A percentile compares a stretch with the other conserved stretches of the same genome.
These are phyloP conservation scores for Characodon lateralis DNA, from an alignment of 2,797 vertebrate genomes.

Conservation along the genomic window DNA sequence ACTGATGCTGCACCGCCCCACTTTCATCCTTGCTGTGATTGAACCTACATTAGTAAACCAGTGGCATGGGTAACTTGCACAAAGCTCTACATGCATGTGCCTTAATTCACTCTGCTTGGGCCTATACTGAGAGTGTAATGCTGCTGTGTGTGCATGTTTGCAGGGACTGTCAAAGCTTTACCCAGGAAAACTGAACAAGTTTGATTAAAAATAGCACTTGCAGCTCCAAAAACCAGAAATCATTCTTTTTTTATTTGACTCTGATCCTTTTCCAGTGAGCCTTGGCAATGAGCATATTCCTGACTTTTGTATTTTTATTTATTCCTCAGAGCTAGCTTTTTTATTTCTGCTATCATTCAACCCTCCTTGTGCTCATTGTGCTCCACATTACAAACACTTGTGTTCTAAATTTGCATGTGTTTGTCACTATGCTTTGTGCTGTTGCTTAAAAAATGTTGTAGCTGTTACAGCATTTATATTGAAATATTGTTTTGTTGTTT, in stretches of 20 bases:
- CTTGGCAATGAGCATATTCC: conserved; percentile 12
- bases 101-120: not conserved
- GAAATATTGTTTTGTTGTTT: not conserved
- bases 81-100: conserved; percentile 4
- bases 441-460: conserved; percentile 7
- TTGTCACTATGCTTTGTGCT: not conserved
- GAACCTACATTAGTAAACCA: conserved; percentile 33
- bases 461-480: not conserved
- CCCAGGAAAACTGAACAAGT: not conserved
- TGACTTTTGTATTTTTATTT: not conserved
- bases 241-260: not conserved
- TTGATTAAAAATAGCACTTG: conserved; percentile 22
- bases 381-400: conserved; percentile 1
- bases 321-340: conserved; percentile 15
- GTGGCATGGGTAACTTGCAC: conserved; percentile 11
- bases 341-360: conserved; percentile 20
- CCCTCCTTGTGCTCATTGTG: not conserved
- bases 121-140: not conserved
- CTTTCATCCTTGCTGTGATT: conserved; percentile 22
- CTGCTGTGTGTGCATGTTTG: not conserved
- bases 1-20: conserved; percentile 20
- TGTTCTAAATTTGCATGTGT: conserved; percentile 5
- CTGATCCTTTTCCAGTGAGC: conserved; percentile 12
- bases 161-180: not conserved
- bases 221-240: not conserved